A percentile compares a stretch with the other conserved stretches of the same genome.
These are phyloP conservation scores for Eriocheir sinensis DNA, from an alignment of 1,140 invertebrate species.

Conservation along the genomic window DNA sequence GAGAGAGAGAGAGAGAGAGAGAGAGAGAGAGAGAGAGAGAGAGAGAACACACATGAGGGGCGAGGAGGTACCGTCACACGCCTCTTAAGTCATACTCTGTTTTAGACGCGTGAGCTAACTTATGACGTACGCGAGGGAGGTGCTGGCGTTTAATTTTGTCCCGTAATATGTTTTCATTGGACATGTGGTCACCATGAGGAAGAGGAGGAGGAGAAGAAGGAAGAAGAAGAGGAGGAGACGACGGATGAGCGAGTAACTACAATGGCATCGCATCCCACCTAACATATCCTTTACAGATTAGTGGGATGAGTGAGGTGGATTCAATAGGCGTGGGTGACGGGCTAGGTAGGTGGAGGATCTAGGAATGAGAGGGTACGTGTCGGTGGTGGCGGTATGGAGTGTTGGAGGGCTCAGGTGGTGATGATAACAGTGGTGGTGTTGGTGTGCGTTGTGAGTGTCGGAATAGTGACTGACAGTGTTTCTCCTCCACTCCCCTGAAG, in stretches of 20 bases:
- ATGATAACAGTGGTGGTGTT: too few species aligned
- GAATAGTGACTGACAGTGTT: too few species aligned
- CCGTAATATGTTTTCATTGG: background rate
- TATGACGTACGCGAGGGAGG: background rate
- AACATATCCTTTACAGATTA: background rate
- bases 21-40: too few species aligned
- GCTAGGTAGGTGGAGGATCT: background rate
- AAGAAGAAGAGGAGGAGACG: background rate
- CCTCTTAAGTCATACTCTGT: background rate
- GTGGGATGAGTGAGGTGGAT: background rate
- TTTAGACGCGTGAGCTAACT: background rate
- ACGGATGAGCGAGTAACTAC: too few species aligned
- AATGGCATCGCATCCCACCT: background rate
- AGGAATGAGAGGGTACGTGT: background rate
- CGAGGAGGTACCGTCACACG: background rate
- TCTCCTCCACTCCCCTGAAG: too few species aligned
- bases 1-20: too few species aligned
- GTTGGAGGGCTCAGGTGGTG: too few species aligned
- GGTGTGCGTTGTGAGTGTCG: too few species aligned
- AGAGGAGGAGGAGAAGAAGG: too few species aligned
- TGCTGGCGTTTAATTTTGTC: constrained; percentile 15
- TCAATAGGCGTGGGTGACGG: background rate
- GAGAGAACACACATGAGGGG: background rate
- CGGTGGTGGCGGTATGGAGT: too few species aligned
- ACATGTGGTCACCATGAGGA: background rate